Base-by-base conservation (phyloP, 2,888 invertebrate genomes). In the Chrysomela aeneicollis region DNA sequence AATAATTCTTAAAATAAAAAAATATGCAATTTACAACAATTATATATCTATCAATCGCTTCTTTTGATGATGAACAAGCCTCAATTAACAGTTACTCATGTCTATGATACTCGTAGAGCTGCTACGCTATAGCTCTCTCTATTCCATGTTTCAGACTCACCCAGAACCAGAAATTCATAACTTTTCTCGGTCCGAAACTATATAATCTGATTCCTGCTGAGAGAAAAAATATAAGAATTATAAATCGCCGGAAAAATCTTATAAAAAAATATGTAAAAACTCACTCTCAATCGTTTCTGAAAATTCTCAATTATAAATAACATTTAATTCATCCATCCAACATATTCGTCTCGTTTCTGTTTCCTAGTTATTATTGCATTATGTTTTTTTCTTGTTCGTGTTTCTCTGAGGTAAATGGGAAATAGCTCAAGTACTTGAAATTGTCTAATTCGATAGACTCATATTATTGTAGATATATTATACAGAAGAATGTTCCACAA, bases 1-100 rank as follows among this genome's bases (percentile, higher is more conserved):
- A 53, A 53, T 53, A 26, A 53, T 53, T 53, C 26, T 53, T n/a
- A 53, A 53, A 53, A 22, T 10, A 26, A 32, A 50, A 18, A 50
- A 26, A 50, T 50, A 26, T 50, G 17, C 26, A 50, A 26, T 50
- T 18, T 50, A 26, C 21, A 26, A 18, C 10, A 50, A 26, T 50
- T 50, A 26, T 50, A 22, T 19, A 4, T 26, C 19, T 50, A 50
- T 26, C 50, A 26, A 26, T 50, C 22, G 21, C 26, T 50, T 22
- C 18, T 50, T 18, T 50, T 18, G 50, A 50, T 22, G n/a, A 22
- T 19, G 12, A 26, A 50, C 6, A 50, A 18, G 19, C 32, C 53
- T 53, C 32, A 53, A 17, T n/a, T 26, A 17, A 26, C 12, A 17
- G 17, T 30, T 53, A 53, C 30, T 47, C 47, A 47, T 35, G 32